phyloP scores from a whole-genome alignment of 2,113 vertebrate genomes.

The Cnemophilus loriae region DNA sequence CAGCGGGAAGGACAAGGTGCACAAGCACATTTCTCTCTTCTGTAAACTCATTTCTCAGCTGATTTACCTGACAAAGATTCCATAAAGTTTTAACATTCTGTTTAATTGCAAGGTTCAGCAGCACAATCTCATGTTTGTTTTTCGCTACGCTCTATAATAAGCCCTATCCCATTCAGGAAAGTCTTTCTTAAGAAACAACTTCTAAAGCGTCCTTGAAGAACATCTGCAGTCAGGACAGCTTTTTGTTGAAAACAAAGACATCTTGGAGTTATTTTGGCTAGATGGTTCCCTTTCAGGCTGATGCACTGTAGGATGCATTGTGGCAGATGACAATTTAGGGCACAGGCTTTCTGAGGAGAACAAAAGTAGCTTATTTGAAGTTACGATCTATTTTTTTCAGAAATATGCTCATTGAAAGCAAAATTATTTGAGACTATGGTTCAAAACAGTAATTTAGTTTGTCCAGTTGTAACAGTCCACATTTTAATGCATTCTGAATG shows the following conservation, averaged over 20 bases:
- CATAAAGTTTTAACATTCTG: background rate
- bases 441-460: background rate
- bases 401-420: background rate
- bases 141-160: background rate
- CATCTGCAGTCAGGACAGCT: background rate
- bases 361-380: background rate
- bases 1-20: background rate
- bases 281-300: background rate
- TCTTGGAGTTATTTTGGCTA: background rate
- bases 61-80: background rate
- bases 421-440: background rate
- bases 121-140: background rate
- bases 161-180: conserved; percentile 3
- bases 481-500: background rate
- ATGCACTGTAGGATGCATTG: background rate
- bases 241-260: background rate
- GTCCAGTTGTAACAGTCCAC: background rate
- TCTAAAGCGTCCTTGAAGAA: conserved; percentile 18
- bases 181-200: conserved; percentile 19
- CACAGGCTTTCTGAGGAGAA: background rate
- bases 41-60: background rate
- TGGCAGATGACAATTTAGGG: background rate
- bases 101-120: background rate
- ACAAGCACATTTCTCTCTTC: background rate
- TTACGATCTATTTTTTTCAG: background rate